Base-by-base conservation (phyloP, 2,888 invertebrate genomes). In the Trichogramma dendrolimi region DNA sequence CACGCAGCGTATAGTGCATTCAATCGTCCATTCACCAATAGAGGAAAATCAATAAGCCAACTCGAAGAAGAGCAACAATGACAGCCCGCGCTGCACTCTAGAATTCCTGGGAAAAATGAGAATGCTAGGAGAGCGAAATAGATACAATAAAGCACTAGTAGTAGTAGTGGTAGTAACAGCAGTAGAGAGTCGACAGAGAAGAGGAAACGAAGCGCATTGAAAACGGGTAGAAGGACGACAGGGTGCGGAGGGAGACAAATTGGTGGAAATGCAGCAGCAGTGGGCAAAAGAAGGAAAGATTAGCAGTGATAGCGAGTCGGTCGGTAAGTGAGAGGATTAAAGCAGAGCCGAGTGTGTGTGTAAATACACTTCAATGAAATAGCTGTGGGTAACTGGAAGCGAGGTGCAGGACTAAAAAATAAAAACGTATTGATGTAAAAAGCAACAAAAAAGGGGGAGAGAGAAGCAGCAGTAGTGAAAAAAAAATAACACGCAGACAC, bases 11-110 rank as follows among this genome's bases (percentile, higher is more conserved):
- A 61, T 55, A 60, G 60, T 60, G 58, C 60, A 60, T 62, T 57
- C 61, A 62, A 62, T 60, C 57, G 56, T 61, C 64, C 58, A 59
- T 59, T 59, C 42, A 53, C 39, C 54, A 55, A 43, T 44, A 53
- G 62, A 65, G 62, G 55, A 65, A 65, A 64, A 64, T 61, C 61
- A 59, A 61, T 63, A 61, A 56, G 64, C 59, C 56, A 58, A 58
- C 58, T 61, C 55, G 58, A 61, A 61, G 61, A 55, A 62, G 58
- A 39, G 48, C 48, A 48, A n/a, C 14, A 49, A 11, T 49, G n/a
- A n/a, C 10, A 27, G 27, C 27, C 27, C 27, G 27, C 27, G 27
- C 27, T 27, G 2, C 3, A 27, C 27, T 27, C 3, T 27, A 27
- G 27, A 27, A 27, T 27, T 27, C 27, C 27, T 27, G 27, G 2